Evolutionary conservation across 1,140 invertebrate genomes (phyloP).

Genomic region (Tetragnatha versicolor): DNA sequence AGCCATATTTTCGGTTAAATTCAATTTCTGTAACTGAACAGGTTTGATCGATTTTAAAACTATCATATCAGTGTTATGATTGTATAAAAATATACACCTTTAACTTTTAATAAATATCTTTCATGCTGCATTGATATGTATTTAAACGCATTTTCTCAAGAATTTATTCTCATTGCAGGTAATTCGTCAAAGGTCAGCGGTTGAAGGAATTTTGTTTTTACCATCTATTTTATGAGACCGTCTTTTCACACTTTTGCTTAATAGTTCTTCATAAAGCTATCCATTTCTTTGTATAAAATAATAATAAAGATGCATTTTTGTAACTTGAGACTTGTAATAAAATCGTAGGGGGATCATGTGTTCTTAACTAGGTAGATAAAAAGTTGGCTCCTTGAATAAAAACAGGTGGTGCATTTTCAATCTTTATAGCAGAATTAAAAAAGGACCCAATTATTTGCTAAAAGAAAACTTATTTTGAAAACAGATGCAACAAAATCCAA

Average conservation of each 20-base stretch:
- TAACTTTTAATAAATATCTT: no score
- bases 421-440: background rate
- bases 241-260: background rate
- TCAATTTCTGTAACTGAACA: no score
- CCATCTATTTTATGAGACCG: slow-evolving; percentile 29
- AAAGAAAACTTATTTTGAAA: background rate
- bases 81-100: no score
- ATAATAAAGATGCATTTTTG: background rate
- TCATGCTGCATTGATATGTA: no score
- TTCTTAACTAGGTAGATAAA: background rate
- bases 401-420: background rate
- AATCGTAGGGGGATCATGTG: background rate
- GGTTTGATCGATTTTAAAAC: no score
- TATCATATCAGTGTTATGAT: no score
- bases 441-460: background rate
- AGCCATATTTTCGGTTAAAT: no score
- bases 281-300: background rate
- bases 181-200: slow-evolving; percentile 7
- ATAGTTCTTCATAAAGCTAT: no score
- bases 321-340: background rate
- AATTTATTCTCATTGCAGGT: slow-evolving; percentile 6
- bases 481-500: background rate
- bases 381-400: background rate
- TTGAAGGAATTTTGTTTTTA: slow-evolving; percentile 40
- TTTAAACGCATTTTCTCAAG: no score